A percentile compares a stretch with the other conserved stretches of the same genome.
Evolutionary conservation across 2,888 invertebrate species (phyloP).

Genomic region (Malthinus flaveolus): DNA sequence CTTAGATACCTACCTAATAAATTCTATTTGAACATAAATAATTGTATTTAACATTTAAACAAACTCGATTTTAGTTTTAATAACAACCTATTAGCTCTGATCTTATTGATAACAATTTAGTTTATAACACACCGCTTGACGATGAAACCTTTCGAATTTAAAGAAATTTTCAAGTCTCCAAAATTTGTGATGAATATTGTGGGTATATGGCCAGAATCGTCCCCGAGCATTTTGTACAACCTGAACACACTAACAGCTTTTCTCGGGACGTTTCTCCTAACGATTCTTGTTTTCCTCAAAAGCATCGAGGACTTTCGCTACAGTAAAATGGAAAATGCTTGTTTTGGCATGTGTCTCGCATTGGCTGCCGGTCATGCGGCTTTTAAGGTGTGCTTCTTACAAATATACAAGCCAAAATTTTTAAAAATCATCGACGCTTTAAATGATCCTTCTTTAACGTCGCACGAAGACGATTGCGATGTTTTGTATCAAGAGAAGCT

Average conservation of each 20-base stretch:
- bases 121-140: too few species aligned
- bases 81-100: too few species aligned
- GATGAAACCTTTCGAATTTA: background rate
- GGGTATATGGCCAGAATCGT: constrained; percentile 1
- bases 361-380: background rate
- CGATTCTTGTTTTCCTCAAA: background rate
- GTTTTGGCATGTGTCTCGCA: background rate
- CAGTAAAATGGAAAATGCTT: background rate
- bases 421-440: background rate
- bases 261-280: background rate
- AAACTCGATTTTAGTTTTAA: too few species aligned
- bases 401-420: background rate
- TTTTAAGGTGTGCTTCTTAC: background rate
- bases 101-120: too few species aligned
- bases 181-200: background rate
- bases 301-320: background rate
- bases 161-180: background rate
- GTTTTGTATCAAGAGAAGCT: background rate
- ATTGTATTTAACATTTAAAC: too few species aligned
- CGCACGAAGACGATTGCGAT: background rate
- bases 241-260: background rate
- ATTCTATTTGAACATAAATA: too few species aligned
- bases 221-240: background rate
- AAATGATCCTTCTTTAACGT: background rate
- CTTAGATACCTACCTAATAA: too few species aligned